A percentile compares a stretch with the other conserved stretches of the same genome.
Conservation (phyloP, 2,797 vertebrate genomes). For the Alauda arvensis region DNA sequence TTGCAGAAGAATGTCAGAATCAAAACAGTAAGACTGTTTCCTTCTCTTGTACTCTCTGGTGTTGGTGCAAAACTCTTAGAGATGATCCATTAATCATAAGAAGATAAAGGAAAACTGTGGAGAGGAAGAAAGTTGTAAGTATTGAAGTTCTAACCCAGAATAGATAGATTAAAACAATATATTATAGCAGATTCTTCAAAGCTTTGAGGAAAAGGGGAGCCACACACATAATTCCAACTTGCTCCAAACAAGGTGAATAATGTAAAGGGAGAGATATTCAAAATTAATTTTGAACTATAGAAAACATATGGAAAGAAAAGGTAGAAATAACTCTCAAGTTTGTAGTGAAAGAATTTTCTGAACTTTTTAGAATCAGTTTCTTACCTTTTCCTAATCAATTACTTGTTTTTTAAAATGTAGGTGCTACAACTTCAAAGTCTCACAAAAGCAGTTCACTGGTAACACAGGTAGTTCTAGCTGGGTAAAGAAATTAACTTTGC, state of each 20-base stretch:
- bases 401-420: not conserved
- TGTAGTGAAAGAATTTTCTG: conserved; percentile 8
- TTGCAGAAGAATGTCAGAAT: not conserved
- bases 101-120: not conserved
- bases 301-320: not conserved
- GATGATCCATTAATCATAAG: not conserved
- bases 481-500: not conserved
- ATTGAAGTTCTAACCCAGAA: not conserved
- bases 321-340: not conserved
- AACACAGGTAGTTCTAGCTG: not conserved
- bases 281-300: conserved; percentile 13
- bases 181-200: not conserved
- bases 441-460: not conserved
- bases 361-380: not conserved
- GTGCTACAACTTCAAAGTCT: not conserved
- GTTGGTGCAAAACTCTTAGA: not conserved
- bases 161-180: not conserved
- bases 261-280: conserved; percentile 5
- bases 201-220: not conserved
- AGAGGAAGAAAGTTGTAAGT: not conserved
- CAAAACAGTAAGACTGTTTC: not conserved
- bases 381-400: not conserved
- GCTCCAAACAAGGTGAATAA: not conserved
- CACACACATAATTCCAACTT: not conserved
- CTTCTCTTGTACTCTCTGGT: not conserved